A percentile compares a stretch with the other conserved stretches of the same genome.
These are phyloP conservation scores for Aplysina aerophoba DNA, from an alignment of 37 sponge, comb jelly and placozoan species.

Conservation along the genomic window DNA sequence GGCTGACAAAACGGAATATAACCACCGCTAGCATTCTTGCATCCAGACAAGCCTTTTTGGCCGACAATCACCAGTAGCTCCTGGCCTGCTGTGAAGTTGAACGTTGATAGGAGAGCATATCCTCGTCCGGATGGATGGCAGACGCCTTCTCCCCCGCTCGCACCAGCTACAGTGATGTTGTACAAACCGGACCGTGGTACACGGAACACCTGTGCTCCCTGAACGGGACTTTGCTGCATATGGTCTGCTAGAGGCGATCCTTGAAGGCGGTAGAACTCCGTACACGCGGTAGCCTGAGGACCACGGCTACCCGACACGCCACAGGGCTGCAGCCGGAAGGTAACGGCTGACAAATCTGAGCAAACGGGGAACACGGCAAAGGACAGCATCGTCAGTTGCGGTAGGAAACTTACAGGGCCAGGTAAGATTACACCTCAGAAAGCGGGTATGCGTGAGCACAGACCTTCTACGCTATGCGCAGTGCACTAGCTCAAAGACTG, in stretches of 20 bases:
- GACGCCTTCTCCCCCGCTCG: conserved; percentile 57
- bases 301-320: conserved; percentile 32
- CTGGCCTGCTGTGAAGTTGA: background rate
- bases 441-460: too few species aligned
- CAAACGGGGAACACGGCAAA: background rate
- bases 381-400: too few species aligned
- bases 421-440: too few species aligned
- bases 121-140: conserved; percentile 47
- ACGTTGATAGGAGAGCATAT: background rate
- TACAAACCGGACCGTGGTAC: conserved; percentile 60
- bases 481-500: too few species aligned
- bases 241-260: background rate
- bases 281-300: conserved; percentile 21
- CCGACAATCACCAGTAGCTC: background rate
- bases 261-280: background rate
- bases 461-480: too few species aligned
- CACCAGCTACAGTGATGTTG: conserved; percentile 72
- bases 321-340: conserved; percentile 27
- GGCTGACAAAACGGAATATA: too few species aligned
- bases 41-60: background rate
- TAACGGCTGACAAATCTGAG: background rate
- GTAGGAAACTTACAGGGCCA: too few species aligned
- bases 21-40: background rate
- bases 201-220: conserved; percentile 50
- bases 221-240: background rate